A percentile compares a stretch with the other conserved stretches of the same genome.
Evolutionary conservation across 2,113 vertebrate species (phyloP).

Genomic region (Orcinus orca): DNA sequence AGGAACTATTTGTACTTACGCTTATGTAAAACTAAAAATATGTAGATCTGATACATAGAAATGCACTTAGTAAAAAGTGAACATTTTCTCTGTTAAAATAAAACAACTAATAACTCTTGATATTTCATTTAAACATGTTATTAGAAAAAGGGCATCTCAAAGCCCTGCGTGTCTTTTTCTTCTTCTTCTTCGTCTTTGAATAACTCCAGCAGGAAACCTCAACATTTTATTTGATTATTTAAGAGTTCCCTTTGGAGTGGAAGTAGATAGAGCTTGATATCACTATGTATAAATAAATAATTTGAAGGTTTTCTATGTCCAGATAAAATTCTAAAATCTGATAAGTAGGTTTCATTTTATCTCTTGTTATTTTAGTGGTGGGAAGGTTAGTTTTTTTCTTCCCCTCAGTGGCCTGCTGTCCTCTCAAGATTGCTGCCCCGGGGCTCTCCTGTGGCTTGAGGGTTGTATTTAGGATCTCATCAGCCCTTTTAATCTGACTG

Average conservation of each 20-base stretch:
- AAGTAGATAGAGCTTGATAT: slow-evolving; percentile 57
- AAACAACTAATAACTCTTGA: neutral
- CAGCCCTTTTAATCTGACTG: slow-evolving; percentile 70
- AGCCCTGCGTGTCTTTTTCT: neutral
- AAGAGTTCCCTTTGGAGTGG: slow-evolving; percentile 67
- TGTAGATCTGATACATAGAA: neutral
- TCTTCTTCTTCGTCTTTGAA: neutral
- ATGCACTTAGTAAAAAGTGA: neutral
- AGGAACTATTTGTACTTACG: neutral
- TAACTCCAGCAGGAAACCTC: slow-evolving; percentile 40
- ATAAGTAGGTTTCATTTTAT: slow-evolving; percentile 59
- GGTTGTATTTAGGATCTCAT: slow-evolving; percentile 48
- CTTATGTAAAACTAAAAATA: neutral
- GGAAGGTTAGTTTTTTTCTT: neutral
- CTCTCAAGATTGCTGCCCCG: neutral
- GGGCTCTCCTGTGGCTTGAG: neutral
- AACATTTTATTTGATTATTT: slow-evolving; percentile 72
- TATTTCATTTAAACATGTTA: neutral
- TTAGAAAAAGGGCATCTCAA: slow-evolving; percentile 42
- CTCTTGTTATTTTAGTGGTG: slow-evolving; percentile 63
- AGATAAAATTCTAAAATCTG: slow-evolving; percentile 67
- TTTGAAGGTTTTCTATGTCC: slow-evolving; percentile 56
- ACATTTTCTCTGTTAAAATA: neutral
- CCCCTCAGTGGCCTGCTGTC: neutral
- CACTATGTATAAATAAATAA: slow-evolving; percentile 63